A percentile compares a stretch with the other conserved stretches of the same genome.
phyloP scores from a whole-genome alignment of 2,888 invertebrate species.

The Yponomeuta plumbellus region DNA sequence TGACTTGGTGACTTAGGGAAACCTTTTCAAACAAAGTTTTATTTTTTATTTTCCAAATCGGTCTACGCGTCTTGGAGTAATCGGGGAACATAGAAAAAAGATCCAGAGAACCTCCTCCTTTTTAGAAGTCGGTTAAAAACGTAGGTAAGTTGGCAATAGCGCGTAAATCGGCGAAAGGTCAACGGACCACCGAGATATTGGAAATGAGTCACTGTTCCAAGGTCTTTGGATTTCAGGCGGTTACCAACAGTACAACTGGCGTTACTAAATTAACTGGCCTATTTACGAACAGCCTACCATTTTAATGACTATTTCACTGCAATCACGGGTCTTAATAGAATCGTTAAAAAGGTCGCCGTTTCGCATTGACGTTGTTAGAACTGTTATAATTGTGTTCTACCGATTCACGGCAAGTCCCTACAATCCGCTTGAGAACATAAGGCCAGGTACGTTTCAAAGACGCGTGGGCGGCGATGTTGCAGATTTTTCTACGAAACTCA shows the following conservation, averaged over 20 bases:
- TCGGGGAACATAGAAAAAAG: too few species aligned
- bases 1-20: too few species aligned
- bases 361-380: not conserved
- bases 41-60: too few species aligned
- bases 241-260: constrained; percentile 29
- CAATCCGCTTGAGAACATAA: not conserved
- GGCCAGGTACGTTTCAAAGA: too few species aligned
- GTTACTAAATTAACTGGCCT: constrained; percentile 32
- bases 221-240: constrained; percentile 60
- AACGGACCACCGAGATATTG: constrained; percentile 66
- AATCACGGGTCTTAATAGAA: not conserved
- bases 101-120: too few species aligned
- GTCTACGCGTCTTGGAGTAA: too few species aligned
- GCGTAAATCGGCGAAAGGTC: constrained; percentile 62
- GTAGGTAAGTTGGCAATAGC: constrained; percentile 42
- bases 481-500: not conserved
- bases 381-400: not conserved
- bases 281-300: constrained; percentile 29
- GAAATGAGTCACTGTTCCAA: constrained; percentile 73
- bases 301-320: not conserved
- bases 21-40: too few species aligned
- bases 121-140: too few species aligned
- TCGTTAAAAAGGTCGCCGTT: not conserved
- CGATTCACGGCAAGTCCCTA: not conserved
- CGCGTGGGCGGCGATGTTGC: too few species aligned